Conservation (phyloP, 2,888 invertebrate species). For the Arge pagana region DNA sequence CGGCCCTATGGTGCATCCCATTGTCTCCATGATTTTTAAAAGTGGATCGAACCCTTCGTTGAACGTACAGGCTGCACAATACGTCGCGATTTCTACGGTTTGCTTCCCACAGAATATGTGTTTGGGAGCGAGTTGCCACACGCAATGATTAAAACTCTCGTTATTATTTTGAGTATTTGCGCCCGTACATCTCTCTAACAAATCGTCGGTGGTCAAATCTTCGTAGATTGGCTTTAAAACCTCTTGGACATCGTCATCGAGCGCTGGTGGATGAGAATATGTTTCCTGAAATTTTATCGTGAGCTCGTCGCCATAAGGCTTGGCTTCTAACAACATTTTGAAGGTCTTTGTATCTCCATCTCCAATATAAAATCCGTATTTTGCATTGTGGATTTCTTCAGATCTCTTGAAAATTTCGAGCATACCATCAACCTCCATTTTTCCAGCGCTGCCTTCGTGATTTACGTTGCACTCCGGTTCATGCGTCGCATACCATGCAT, state of each 20-base stretch:
- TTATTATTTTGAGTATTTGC: constrained; percentile 31
- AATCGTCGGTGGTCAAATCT: constrained; percentile 25
- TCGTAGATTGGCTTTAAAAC: constrained; percentile 28
- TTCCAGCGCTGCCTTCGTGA: constrained; percentile 33
- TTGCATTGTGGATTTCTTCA: constrained; percentile 1
- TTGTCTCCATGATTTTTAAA: constrained; percentile 30
- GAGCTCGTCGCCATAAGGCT: constrained; percentile 5
- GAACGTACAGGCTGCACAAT: constrained; percentile 25
- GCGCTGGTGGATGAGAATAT: constrained; percentile 27
- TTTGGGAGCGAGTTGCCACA: constrained; percentile 29
- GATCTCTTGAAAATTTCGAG: constrained; percentile 13
- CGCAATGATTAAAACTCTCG: constrained; percentile 27
- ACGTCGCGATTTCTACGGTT: constrained; percentile 24
- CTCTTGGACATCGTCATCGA: constrained; percentile 24
- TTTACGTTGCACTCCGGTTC: constrained; percentile 31
- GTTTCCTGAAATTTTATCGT: constrained; percentile 12
- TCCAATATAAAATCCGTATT: constrained; percentile 18
- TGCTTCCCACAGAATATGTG: constrained; percentile 25
- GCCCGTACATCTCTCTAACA: constrained; percentile 28
- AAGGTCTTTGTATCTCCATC: constrained; percentile 22
- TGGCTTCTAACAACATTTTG: constrained; percentile 10
- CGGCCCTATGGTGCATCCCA: constrained; percentile 28
- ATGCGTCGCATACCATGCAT: constrained; percentile 30
- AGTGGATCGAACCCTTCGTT: constrained; percentile 27
- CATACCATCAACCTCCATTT: constrained; percentile 34